phyloP scores from a whole-genome alignment of 2,888 invertebrate species.

The Limnephilus auricula region DNA sequence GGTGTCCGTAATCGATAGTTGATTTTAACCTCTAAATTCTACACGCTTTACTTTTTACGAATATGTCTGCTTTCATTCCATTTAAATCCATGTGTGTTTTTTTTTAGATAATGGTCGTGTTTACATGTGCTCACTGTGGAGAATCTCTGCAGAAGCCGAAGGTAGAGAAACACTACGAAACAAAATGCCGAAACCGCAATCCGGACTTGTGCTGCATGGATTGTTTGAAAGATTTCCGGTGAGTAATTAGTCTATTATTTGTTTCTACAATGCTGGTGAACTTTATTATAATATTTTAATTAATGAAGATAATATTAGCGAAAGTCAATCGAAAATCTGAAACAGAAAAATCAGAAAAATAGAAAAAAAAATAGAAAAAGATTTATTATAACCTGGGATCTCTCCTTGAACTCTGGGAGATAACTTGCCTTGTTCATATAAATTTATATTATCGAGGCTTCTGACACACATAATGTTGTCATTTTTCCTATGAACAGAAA shows the following conservation, averaged over 20 bases:
- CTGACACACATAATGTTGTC: too few relatives aligned
- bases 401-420: background rate
- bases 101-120: slow-evolving; percentile 88
- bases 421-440: background rate
- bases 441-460: too few relatives aligned
- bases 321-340: too few relatives aligned
- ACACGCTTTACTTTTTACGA: slow-evolving; percentile 4
- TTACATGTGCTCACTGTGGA: slow-evolving; percentile 95
- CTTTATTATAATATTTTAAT: too few relatives aligned
- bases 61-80: background rate
- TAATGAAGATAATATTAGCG: too few relatives aligned
- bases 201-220: slow-evolving; percentile 93
- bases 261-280: background rate
- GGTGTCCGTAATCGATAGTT: background rate
- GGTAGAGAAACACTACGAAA: slow-evolving; percentile 92
- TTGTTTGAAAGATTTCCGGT: slow-evolving; percentile 93
- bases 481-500: too few relatives aligned
- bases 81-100: slow-evolving; percentile 7
- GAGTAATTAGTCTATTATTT: slow-evolving; percentile 69
- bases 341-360: too few relatives aligned
- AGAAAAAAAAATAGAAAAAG: too few relatives aligned
- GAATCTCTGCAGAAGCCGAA: slow-evolving; percentile 93
- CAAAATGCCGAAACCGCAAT: slow-evolving; percentile 82
- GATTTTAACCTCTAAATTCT: slow-evolving; percentile 14
- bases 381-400: background rate